A percentile compares a stretch with the other conserved stretches of the same genome.
These are phyloP conservation scores for Urechis unicinctus DNA, from an alignment of 2,888 invertebrate species.

Conservation along the genomic window DNA sequence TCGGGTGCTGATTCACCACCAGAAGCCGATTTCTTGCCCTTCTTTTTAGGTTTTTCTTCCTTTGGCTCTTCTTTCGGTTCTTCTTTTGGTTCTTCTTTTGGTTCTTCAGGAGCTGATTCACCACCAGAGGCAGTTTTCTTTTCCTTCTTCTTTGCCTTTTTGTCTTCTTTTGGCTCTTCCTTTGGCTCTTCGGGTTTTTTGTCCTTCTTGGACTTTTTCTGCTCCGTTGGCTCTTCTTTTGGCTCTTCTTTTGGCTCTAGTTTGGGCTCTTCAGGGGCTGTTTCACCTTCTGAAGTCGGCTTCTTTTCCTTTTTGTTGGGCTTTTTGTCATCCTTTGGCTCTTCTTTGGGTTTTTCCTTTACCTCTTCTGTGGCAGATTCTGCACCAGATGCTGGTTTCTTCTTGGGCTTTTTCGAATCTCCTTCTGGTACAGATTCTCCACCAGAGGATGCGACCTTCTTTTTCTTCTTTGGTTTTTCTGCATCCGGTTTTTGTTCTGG, in stretches of 20 bases:
- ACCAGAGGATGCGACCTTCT: not conserved
- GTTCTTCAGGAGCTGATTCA: not conserved
- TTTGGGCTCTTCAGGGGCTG: constrained; percentile 1
- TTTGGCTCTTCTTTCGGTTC: not conserved
- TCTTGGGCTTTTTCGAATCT: not conserved
- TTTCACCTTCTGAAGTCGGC: not conserved
- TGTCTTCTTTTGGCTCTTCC: not conserved
- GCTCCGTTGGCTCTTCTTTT: too few species aligned
- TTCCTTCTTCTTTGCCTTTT: not conserved
- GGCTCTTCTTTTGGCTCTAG: too few species aligned
- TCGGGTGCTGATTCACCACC: not conserved
- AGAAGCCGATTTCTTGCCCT: not conserved
- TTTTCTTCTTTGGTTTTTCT: not conserved
- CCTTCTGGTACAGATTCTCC: not conserved
- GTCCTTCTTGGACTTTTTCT: not conserved
- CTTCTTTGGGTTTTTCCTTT: not conserved
- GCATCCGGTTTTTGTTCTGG: not conserved
- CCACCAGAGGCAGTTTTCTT: not conserved
- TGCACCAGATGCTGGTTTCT: not conserved
- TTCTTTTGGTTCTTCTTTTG: not conserved
- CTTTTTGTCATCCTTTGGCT: not conserved
- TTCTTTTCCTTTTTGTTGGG: too few species aligned
- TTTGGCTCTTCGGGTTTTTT: not conserved
- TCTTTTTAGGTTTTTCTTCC: not conserved
- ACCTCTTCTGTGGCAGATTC: not conserved